Evolutionary conservation across 2,888 invertebrate species (phyloP).

Genomic region (Pedicia rivosa): DNA sequence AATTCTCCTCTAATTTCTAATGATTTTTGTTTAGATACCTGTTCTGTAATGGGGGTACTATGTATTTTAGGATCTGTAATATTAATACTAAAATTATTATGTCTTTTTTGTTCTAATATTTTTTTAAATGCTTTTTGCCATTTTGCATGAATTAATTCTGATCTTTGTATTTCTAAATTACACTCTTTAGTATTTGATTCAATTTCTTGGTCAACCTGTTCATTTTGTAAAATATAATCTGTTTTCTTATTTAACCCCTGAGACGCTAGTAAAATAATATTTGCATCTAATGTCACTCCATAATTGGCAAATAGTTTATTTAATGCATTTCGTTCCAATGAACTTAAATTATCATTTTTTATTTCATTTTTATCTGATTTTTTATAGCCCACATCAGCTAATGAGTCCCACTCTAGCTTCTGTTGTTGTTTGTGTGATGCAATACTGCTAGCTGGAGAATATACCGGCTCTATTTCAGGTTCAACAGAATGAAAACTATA

Average conservation of each 20-base stretch:
- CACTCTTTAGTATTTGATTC: not conserved
- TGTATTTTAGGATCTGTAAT: not conserved
- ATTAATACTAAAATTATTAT: not conserved
- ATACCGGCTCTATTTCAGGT: not conserved
- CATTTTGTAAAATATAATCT: no score
- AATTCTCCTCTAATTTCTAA: not conserved
- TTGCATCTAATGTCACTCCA: slow-evolving; percentile 10
- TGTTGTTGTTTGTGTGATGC: slow-evolving; percentile 36
- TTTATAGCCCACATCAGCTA: slow-evolving; percentile 69
- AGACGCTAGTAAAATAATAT: slow-evolving; percentile 5
- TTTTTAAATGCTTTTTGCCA: slow-evolving; percentile 1
- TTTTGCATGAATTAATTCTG: not conserved
- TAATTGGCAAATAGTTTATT: slow-evolving; percentile 19
- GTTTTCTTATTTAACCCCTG: no score
- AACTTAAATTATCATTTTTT: slow-evolving; percentile 9
- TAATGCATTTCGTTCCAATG: slow-evolving; percentile 24
- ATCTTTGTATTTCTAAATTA: not conserved
- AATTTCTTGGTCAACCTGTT: not conserved
- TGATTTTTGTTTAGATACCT: not conserved
- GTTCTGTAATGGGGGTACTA: slow-evolving; percentile 5
- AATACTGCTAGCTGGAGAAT: slow-evolving; percentile 57
- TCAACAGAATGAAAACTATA: not conserved
- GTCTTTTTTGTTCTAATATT: not conserved
- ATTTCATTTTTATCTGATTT: slow-evolving; percentile 1
- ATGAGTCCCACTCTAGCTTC: slow-evolving; percentile 74